These are phyloP conservation scores for Galeruca laticollis DNA, from an alignment of 2,888 invertebrate genomes.

Conservation along the genomic window DNA sequence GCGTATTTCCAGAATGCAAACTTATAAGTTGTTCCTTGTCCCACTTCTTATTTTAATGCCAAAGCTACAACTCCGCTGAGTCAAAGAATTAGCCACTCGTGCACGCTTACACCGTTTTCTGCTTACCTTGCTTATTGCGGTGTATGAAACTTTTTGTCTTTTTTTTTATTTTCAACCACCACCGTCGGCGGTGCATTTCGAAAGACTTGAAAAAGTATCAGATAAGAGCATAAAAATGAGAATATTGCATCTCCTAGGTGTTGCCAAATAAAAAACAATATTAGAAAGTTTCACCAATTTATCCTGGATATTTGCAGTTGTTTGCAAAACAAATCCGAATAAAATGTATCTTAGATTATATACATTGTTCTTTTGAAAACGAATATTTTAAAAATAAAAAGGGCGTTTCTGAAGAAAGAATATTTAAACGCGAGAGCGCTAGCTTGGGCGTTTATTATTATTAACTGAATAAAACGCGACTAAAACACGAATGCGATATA, in stretches of 20 bases:
- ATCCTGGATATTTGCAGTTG: too few relatives aligned
- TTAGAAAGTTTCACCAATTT: not conserved
- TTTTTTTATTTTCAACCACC: conserved; percentile 22
- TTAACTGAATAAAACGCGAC: too few relatives aligned
- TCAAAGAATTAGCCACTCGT: conserved; percentile 28
- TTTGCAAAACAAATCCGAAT: too few relatives aligned
- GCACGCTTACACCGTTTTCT: conserved; percentile 22
- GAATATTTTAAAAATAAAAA: too few relatives aligned
- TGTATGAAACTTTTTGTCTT: not conserved
- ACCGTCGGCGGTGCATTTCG: conserved; percentile 14
- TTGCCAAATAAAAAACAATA: not conserved
- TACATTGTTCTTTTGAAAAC: too few relatives aligned
- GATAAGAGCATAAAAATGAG: not conserved
- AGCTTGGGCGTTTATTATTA: too few relatives aligned
- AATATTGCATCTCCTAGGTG: not conserved
- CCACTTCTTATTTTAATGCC: conserved; percentile 26
- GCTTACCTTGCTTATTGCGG: conserved; percentile 28
- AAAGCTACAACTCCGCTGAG: conserved; percentile 12
- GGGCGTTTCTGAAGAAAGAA: too few relatives aligned
- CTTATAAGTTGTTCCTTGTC: conserved; percentile 13
- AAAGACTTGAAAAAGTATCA: conserved; percentile 11
- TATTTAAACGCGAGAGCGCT: too few relatives aligned
- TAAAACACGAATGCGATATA: too few relatives aligned
- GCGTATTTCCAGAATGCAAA: conserved; percentile 2
- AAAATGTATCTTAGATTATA: too few relatives aligned